Evolutionary conservation across 2,797 vertebrate genomes (phyloP).

Genomic region (Phrynocephalus vlangalii): DNA sequence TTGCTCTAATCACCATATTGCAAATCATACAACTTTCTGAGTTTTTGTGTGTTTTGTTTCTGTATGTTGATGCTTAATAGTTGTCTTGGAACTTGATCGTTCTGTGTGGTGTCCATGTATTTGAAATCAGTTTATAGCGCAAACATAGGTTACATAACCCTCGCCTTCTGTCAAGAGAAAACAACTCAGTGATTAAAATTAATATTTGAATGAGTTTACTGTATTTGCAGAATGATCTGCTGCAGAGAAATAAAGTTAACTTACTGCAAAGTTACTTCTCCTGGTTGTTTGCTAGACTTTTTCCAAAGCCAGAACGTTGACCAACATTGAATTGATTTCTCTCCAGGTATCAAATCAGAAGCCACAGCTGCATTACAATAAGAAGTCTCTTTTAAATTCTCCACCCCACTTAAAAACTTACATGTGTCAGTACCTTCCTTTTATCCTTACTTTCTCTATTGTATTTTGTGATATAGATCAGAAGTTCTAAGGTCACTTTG

Average conservation of each 20-base stretch:
- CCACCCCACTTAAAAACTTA: neutral
- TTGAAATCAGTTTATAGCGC: constrained; percentile 41
- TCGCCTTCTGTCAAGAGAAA: neutral
- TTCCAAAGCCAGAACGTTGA: constrained; percentile 21
- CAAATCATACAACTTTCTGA: neutral
- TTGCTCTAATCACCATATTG: neutral
- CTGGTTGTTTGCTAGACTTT: constrained; percentile 23
- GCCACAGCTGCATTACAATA: neutral
- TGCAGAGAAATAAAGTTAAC: constrained; percentile 20
- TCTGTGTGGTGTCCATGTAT: constrained; percentile 17
- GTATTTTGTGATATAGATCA: constrained; percentile 21
- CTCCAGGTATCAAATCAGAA: neutral
- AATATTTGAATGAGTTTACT: constrained; percentile 24
- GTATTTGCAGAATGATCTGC: constrained; percentile 26
- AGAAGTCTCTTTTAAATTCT: neutral
- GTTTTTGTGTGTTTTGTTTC: neutral
- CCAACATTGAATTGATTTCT: constrained; percentile 35
- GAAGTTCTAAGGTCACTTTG: constrained; percentile 47
- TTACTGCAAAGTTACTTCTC: constrained; percentile 45
- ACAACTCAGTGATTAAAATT: constrained; percentile 10
- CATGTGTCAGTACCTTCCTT: constrained; percentile 9
- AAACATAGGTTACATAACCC: neutral
- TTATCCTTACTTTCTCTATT: constrained; percentile 36
- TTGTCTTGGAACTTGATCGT: neutral
- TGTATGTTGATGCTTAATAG: constrained; percentile 21